Evolutionary conservation across 2,113 vertebrate genomes (phyloP), one percentile per base, ranked within the genome.

Genomic region (Himantopus leucocephalus): DNA sequence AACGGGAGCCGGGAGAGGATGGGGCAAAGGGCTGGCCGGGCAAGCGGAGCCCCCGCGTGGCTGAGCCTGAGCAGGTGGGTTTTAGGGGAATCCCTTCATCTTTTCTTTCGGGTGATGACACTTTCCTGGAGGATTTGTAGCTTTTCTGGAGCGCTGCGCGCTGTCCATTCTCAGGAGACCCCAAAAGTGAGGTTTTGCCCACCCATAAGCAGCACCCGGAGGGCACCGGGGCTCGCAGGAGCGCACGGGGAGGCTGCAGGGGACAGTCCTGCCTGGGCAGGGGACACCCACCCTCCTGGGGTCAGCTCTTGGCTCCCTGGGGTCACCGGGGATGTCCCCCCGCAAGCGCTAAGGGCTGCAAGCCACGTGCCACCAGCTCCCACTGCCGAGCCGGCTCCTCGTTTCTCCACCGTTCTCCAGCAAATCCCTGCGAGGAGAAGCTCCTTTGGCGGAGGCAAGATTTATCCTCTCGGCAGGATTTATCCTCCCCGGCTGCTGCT

Each of bases 321-420:
- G 45, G 41, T 19, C 82, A 4, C 30, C 13, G 1, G 50, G 12
- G 47, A 21, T 39, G 62, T 20, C 45, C 34, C 18, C 34, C 18
- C 45, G 7, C 13, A 1, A 32, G 21, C 2, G 1, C 53, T 35
- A 17, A n/a, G 17, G n/a, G 27, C 18, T 34, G 12, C 5, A 4
- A n/a, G 32, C 30, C 2, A 0, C 8, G 20, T 32, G 29, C 5
- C 45, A 20, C 32, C 4, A 0, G 63, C 23, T 19, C 43, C 2
- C 0, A 15, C 52, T 53, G 45, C 64, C 2, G 3, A 71, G 63
- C n/a, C 1, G 0, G 20, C 34, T 77, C 64, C 73, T 43, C 4
- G 0, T 43, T 62, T 63, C 41, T 39, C 63, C 5, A 15, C 72
- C 2, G 0, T 16, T 64, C 62, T 39, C 43, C 71, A 58, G 29